Base-by-base conservation (phyloP, 2,797 vertebrate genomes). In the Tokudaia tokunoshimensis region DNA sequence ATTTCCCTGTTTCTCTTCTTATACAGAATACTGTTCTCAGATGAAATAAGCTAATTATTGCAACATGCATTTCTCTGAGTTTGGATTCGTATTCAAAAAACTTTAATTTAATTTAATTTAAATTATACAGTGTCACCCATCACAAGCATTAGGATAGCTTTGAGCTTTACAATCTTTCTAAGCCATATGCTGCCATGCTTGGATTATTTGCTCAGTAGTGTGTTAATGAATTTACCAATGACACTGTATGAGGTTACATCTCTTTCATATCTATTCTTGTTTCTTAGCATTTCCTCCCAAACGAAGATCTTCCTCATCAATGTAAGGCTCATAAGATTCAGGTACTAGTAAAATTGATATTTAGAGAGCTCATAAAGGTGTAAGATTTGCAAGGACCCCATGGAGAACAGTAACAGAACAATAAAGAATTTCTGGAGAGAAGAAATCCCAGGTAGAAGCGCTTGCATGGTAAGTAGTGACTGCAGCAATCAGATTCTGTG, bases 361-460 rank as follows among this genome's bases (percentile, higher is more conserved):
- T 50, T 67, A 65, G 44, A 15, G 37, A 26, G n/a, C 34, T 41
- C 70, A 75, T 19, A 75, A 75, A 74, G n/a, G 26, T 57, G 11
- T 14, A 19, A 44, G 15, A 74, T 26, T 72, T 17, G 17, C 47
- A 72, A 55, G 12, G 3, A 2, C 22, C 6, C 29, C 14, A 15
- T 3, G 7, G 3, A n/a, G 3, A n/a, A 37, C 3, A 34, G 4
- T 6, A 41, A 41, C 3, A 70, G 19, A 31, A 4, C 14, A 41
- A 5, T 11, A 11, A 87, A 55, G 14, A 17, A 74, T 6, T 87
- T 74, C 52, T 88, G 24, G 85, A 26, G 70, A 37, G 31, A 57
- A 57, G 4, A 24, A 3, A 3, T 6, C 6, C 11, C 29, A 6
- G 29, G 10, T 50, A 6, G 20, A 57, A 9, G 5, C 37, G 6